Evolutionary conservation across 2,888 invertebrate genomes (phyloP), one percentile per base, ranked within the genome.

Genomic region (Hemithea aestivaria): DNA sequence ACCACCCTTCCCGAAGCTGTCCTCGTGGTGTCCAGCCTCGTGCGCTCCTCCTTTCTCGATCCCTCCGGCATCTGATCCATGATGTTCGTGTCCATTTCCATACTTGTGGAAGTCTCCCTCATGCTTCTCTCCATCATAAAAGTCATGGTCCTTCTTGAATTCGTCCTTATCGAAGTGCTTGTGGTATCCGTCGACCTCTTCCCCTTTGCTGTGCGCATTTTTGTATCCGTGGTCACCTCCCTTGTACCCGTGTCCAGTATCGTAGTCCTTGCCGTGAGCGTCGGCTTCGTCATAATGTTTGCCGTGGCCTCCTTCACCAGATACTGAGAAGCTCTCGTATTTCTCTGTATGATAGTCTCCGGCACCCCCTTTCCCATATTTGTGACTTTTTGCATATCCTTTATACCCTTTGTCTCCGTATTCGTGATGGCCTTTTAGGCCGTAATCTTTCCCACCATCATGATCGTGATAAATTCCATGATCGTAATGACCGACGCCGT

Each of bases 111-210:
- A 89, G 62, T 89, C 83, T 40, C 90, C 91, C 49, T 88, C 85
- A 53, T 88, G 75, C 66, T 90, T 88, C 38, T 88, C 87, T 56
- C 90, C 90, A 70, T 92, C 91, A 69, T 91, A 91, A 85, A 92
- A 91, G 62, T 90, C 90, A 55, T 91, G 90, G 62, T 92, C 90
- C 73, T 93, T 92, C 66, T 92, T 91, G 82, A 88, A 91, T 73
- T 92, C 92, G 63, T 93, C 90, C 67, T 92, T 91, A 67, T 90
- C 89, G 66, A 90, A 91, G 45, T 91, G 88, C 58, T 91, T 91
- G 71, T 91, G 91, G 79, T 87, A 92, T 54, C 92, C 92, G 43
- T 89, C 90, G 50, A 90, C 87, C 61, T 88, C 89, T 56, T 90
- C 88, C 1, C 90, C 91, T 71, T 91, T 90, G 57, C 84, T 88